Conservation (phyloP, 2,888 invertebrate genomes). For the Epistrophella euchroma region DNA sequence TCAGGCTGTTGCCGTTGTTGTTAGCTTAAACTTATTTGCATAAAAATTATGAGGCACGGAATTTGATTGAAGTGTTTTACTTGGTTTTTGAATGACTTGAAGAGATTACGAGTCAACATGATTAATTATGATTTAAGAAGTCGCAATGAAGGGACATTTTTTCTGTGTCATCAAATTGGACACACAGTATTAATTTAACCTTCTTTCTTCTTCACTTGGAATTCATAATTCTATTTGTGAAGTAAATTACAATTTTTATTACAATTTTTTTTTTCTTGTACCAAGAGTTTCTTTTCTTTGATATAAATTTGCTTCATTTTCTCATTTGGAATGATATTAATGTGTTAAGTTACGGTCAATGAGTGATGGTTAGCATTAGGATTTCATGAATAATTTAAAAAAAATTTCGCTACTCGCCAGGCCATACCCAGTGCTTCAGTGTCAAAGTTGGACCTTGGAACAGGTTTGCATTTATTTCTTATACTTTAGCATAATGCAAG, state of each 20-base stretch:
- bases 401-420: too few relatives aligned
- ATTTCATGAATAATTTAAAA: neutral
- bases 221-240: neutral
- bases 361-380: neutral
- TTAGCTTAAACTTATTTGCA: conserved; percentile 3
- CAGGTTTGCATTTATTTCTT: neutral
- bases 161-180: conserved; percentile 5
- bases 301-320: neutral
- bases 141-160: conserved; percentile 44
- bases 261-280: neutral
- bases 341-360: neutral
- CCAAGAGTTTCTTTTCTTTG: neutral
- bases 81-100: conserved; percentile 17
- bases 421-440: neutral
- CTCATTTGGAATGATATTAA: neutral
- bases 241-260: conserved; percentile 6
- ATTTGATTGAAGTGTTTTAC: conserved; percentile 41
- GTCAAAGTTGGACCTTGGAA: neutral
- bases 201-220: neutral
- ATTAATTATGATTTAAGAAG: conserved; percentile 58
- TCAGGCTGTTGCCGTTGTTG: neutral
- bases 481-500: neutral
- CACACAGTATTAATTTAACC: conserved; percentile 12
- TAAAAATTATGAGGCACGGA: conserved; percentile 19
- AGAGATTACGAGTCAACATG: conserved; percentile 36